These are phyloP conservation scores for Passer domesticus DNA, from an alignment of 2,113 vertebrate genomes.

Conservation along the genomic window DNA sequence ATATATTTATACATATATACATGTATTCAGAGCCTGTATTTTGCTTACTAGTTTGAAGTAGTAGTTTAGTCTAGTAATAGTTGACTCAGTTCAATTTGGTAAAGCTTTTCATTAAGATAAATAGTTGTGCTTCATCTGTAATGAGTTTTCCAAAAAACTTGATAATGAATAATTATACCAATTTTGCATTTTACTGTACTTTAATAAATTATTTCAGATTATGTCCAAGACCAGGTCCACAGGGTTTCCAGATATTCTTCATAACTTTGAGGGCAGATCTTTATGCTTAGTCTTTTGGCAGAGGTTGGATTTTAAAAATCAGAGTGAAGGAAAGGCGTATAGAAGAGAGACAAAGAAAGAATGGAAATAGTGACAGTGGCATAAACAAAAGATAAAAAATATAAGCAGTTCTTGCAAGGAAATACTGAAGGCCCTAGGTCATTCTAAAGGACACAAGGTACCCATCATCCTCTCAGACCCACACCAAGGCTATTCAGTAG, in stretches of 20 bases:
- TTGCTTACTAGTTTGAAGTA: background rate
- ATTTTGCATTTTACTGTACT: background rate
- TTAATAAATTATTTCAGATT: background rate
- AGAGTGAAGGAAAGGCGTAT: background rate
- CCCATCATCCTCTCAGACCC: background rate
- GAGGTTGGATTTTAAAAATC: background rate
- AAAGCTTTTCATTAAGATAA: background rate
- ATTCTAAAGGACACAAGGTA: background rate
- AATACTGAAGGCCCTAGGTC: background rate
- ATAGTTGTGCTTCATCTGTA: background rate
- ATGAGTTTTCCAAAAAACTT: background rate
- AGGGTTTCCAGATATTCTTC: background rate
- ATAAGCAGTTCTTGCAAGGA: background rate
- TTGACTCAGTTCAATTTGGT: background rate
- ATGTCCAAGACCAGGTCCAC: background rate
- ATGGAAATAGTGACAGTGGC: background rate
- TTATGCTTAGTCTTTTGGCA: background rate
- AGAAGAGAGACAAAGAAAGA: background rate
- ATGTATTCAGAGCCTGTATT: background rate
- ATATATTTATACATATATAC: background rate
- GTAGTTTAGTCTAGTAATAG: background rate
- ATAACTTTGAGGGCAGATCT: background rate
- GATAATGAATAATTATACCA: background rate
- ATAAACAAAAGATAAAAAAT: background rate
- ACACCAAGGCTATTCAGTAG: background rate